These are phyloP conservation scores for Epinephelus malabaricus DNA, from an alignment of 2,797 vertebrate genomes.

Conservation along the genomic window DNA sequence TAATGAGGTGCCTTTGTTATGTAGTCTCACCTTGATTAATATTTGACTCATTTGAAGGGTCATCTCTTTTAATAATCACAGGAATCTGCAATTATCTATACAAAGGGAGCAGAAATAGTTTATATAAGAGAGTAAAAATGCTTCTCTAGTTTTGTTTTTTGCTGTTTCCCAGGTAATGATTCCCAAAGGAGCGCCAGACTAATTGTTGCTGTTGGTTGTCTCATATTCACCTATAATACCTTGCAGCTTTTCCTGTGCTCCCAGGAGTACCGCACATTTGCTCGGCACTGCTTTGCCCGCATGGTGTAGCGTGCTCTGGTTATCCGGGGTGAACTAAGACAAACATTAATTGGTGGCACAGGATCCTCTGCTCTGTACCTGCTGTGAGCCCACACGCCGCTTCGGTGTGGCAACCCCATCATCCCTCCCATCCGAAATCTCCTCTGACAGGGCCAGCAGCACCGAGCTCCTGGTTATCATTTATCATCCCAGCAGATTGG, in stretches of 20 bases:
- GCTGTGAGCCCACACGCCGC: conserved; percentile 69
- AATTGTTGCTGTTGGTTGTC: conserved; percentile 70
- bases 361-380: conserved; percentile 68
- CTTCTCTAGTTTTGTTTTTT: conserved; percentile 17
- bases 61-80: conserved; percentile 39
- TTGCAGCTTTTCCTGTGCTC: conserved; percentile 70
- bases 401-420: conserved; percentile 74
- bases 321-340: conserved; percentile 78
- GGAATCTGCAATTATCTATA: background rate
- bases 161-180: conserved; percentile 45
- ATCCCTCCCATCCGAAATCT: conserved; percentile 79
- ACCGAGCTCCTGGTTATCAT: conserved; percentile 85
- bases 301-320: conserved; percentile 63
- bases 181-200: conserved; percentile 56
- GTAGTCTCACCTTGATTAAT: conserved; percentile 18
- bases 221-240: conserved; percentile 64
- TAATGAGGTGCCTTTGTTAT: conserved; percentile 17
- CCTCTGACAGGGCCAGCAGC: conserved; percentile 81
- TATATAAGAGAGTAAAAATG: conserved; percentile 2
- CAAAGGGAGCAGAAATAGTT: background rate
- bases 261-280: conserved; percentile 66
- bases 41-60: conserved; percentile 31
- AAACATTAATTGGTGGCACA: conserved; percentile 82
- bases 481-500: conserved; percentile 87
- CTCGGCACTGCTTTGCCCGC: conserved; percentile 62